Evolutionary conservation across 2,797 vertebrate genomes (phyloP), one percentile per base, ranked within the genome.

Genomic region (Buceros bicornis): DNA sequence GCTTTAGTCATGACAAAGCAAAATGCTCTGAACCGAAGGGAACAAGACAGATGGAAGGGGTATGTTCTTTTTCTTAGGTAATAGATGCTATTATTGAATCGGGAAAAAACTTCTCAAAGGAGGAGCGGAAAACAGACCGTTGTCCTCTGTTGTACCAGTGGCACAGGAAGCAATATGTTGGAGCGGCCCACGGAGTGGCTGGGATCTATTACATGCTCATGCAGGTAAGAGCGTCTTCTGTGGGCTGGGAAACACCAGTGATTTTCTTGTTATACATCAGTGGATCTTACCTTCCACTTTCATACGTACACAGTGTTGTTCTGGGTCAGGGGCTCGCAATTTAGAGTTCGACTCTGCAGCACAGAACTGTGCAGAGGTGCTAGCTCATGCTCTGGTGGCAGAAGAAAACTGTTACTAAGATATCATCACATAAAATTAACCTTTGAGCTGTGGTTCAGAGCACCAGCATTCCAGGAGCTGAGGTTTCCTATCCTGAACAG

Each of bases 151-250:
- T 99, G 28, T 99, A 99, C n/a, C 99, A 99, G 89, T 99, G 99
- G 99, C 99, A 99, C 93, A 98, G 98, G 96, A 99, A 99, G 96
- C 99, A 99, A 65, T 99, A 99, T 6, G 97, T 99, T 1, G 99
- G 99, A 6, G 99, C 99, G 0, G 99, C 99, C 11, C 99, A 99
- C 2, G 99, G 99, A 31, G 95, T 99, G 96, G 98, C 99, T 5
- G 99, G 99, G 11, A 99, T 99, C 96, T 99, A 99, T 86, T 99
- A 97, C 97, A 99, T 98, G 98, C 97, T 99, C 42, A 98, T 99
- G 99, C 99, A 99, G 99, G 99, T 90, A 71, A 85, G 67, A 67
- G 8, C 3, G 5, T 54, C 31, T 77, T 83, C 57, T 58, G 8
- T 31, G 58, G 40, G 16, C 5, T n/a, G 24, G 10, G 25, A 64